Conservation (phyloP, 2,113 vertebrate species). For the Bombycilla garrulus region DNA sequence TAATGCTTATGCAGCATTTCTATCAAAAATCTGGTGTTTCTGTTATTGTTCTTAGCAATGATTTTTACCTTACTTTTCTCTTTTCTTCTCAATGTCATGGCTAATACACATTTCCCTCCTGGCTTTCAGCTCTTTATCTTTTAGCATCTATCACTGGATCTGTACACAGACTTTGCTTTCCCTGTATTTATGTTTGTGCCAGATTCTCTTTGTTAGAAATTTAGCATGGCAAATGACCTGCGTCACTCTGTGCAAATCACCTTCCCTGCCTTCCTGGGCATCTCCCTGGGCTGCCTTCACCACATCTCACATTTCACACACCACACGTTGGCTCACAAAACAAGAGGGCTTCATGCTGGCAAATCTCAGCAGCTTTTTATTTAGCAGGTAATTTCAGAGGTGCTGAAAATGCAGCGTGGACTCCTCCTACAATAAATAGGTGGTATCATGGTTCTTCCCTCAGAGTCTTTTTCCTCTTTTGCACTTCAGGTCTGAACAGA, state of each 20-base stretch:
- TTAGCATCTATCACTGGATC: neutral
- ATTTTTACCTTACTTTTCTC: neutral
- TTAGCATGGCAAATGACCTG: neutral
- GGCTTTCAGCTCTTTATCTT: neutral
- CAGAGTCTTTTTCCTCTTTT: neutral
- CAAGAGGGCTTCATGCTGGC: neutral
- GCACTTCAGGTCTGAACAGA: neutral
- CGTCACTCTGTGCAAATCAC: constrained; percentile 3
- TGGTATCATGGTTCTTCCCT: neutral
- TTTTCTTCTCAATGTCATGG: neutral
- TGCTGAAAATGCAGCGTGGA: neutral
- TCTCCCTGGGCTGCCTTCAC: neutral
- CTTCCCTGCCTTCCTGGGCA: neutral
- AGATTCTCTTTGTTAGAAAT: neutral
- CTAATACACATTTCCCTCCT: neutral
- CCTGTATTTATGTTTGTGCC: neutral
- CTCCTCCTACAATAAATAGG: neutral
- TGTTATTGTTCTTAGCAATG: neutral
- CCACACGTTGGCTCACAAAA: neutral
- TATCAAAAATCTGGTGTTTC: fast-evolving
- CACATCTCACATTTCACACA: neutral
- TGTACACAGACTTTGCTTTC: neutral
- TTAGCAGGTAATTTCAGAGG: neutral
- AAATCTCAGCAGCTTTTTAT: neutral
- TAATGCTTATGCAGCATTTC: neutral